Evolutionary conservation across 1,140 invertebrate genomes (phyloP), one percentile per base, ranked within the genome.

Genomic region (Holcopasites calliopsidis): DNA sequence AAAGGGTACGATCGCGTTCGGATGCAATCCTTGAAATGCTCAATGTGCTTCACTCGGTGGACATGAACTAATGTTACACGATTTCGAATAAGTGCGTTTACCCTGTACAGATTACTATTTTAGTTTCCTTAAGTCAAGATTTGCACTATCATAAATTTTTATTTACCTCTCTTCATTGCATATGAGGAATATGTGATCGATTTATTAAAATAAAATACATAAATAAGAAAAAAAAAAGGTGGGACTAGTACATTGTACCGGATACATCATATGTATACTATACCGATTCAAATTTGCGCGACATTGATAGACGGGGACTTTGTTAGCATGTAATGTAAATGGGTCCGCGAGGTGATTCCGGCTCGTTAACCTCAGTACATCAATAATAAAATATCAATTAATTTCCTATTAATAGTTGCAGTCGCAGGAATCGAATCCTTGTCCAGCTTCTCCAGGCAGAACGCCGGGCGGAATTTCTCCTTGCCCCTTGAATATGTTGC

Each of bases 361-460:
- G 2, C 13, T 49, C 31, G 2, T 52, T 70, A 42, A 68, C 69
- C 52, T 33, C 7, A 69, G 4, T 61, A 52, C 3, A 21, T 49
- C 40, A 38, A 21, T 21, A 69, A 60, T 50, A 54, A 70, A 35
- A 33, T 35, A 52, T n/a, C 28, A 28, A 57, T 62, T 28, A 21
- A 49, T 71, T 57, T 47, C 11, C 7, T 33, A 60, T 90, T 78
- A 90, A 69, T 84, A 81, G 69, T 86, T 89, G 54, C 90, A 91
- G 55, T 86, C 87, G 60, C 89, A 91, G 8, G 89, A 82, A 72
- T 91, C 88, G 52, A 87, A 90, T 18, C 87, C 87, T 42, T 60
- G 47, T 11, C 74, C 82, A 7, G 64, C 47, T 8, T 88, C 88
- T 33, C 71, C 70, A 3, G 86, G 55, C 40, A 84, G 50, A 33